phyloP scores from a whole-genome alignment of 1,140 invertebrate genomes.

The Prorops nasuta region DNA sequence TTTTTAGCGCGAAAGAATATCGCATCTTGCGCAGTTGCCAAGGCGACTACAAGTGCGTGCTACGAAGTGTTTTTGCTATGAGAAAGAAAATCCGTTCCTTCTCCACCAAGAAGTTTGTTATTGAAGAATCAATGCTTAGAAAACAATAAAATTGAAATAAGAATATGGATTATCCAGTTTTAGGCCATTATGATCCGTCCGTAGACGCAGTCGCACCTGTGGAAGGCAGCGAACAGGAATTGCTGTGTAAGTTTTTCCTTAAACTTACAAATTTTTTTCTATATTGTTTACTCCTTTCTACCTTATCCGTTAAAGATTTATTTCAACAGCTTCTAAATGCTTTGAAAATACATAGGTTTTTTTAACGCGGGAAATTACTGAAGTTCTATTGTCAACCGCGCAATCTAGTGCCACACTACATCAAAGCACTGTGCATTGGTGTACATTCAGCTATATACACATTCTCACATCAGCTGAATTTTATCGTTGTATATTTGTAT shows the following conservation, averaged over 20 bases:
- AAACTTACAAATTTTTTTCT: slow-evolving; percentile 20
- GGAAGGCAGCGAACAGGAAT: slow-evolving; percentile 30
- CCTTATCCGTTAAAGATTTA: no score
- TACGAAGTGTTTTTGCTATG: slow-evolving; percentile 15
- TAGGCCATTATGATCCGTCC: slow-evolving; percentile 40
- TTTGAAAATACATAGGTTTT: no score
- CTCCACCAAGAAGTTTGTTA: neutral
- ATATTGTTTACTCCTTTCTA: neutral
- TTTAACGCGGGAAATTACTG: no score
- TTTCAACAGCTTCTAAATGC: no score
- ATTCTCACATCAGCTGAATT: no score
- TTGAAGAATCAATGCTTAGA: neutral
- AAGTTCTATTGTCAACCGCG: no score
- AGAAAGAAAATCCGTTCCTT: slow-evolving; percentile 16
- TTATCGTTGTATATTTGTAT: no score
- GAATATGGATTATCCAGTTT: slow-evolving; percentile 42
- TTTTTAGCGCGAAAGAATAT: slow-evolving; percentile 15
- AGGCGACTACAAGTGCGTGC: slow-evolving; percentile 27
- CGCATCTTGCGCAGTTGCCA: slow-evolving; percentile 40
- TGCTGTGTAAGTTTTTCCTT: slow-evolving; percentile 33
- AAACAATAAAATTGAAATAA: neutral
- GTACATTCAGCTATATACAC: no score
- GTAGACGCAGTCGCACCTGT: slow-evolving; percentile 28
- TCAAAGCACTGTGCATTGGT: no score
- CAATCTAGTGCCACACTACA: no score